A percentile compares a stretch with the other conserved stretches of the same genome.
Evolutionary conservation across 1,140 invertebrate species (phyloP).

Genomic region (Chrysopa pallens): DNA sequence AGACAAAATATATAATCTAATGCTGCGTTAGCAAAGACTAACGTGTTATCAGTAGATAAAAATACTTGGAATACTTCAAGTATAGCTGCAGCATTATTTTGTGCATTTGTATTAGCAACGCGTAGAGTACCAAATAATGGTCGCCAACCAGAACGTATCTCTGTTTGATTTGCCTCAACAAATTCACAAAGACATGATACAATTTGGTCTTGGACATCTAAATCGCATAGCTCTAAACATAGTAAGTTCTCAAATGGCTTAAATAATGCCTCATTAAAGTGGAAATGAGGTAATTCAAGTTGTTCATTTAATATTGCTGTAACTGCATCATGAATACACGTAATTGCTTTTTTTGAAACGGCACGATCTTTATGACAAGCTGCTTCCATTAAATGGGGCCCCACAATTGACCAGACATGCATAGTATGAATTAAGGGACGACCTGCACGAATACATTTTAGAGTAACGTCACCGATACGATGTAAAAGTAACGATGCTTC

Average conservation of each 20-base stretch:
- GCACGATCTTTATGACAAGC: slow-evolving; percentile 76
- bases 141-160: slow-evolving; percentile 85
- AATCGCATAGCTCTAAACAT: slow-evolving; percentile 78
- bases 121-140: slow-evolving; percentile 79
- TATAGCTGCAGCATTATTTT: slow-evolving; percentile 50
- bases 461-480: slow-evolving; percentile 68
- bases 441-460: slow-evolving; percentile 71
- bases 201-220: slow-evolving; percentile 79
- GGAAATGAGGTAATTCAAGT: slow-evolving; percentile 77
- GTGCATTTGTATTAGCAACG: slow-evolving; percentile 46
- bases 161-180: slow-evolving; percentile 79
- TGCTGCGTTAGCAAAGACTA: slow-evolving; percentile 86
- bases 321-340: slow-evolving; percentile 82
- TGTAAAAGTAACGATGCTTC: slow-evolving; percentile 44
- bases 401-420: slow-evolving; percentile 75
- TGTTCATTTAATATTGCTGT: slow-evolving; percentile 76
- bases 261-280: slow-evolving; percentile 86
- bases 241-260: slow-evolving; percentile 91
- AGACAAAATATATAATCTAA: slow-evolving; percentile 84
- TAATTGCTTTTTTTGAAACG: slow-evolving; percentile 83
- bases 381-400: slow-evolving; percentile 84
- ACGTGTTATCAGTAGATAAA: slow-evolving; percentile 74
- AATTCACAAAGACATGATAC: slow-evolving; percentile 89
- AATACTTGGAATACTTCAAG: slow-evolving; percentile 88
- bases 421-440: slow-evolving; percentile 78